A percentile compares a stretch with the other conserved stretches of the same genome.
Conservation (phyloP, 2,113 vertebrate genomes). For the Nicator chloris region DNA sequence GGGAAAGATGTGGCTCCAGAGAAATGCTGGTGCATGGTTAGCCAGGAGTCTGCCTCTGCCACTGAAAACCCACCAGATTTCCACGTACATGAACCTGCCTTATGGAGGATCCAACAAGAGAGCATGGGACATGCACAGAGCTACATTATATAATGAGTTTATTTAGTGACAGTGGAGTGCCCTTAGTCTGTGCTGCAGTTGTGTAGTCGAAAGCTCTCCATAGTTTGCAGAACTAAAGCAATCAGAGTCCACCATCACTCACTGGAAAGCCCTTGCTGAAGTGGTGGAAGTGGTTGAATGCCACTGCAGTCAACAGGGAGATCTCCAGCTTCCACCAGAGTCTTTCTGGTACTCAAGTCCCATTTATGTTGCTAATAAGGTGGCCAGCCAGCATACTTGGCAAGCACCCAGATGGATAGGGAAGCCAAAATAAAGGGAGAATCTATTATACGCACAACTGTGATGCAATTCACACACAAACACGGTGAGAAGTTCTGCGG, state of each 20-base stretch:
- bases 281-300: background rate
- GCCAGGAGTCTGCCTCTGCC: background rate
- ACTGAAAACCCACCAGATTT: background rate
- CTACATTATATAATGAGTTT: background rate
- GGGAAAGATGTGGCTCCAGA: background rate
- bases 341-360: background rate
- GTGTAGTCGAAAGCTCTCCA: background rate
- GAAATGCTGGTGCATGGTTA: background rate
- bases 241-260: background rate
- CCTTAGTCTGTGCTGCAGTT: background rate
- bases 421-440: background rate
- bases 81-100: rapidly evolving
- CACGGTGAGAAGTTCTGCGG: background rate
- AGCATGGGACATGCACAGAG: background rate
- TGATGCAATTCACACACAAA: background rate
- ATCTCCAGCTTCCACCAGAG: background rate
- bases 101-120: background rate
- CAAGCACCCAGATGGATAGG: background rate
- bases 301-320: background rate
- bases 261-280: background rate
- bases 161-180: background rate
- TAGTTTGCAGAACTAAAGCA: background rate
- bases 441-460: background rate
- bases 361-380: background rate
- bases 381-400: background rate